Evolutionary conservation across 2,113 vertebrate species (phyloP), one percentile per base, ranked within the genome.

Genomic region (Mixornis gularis): DNA sequence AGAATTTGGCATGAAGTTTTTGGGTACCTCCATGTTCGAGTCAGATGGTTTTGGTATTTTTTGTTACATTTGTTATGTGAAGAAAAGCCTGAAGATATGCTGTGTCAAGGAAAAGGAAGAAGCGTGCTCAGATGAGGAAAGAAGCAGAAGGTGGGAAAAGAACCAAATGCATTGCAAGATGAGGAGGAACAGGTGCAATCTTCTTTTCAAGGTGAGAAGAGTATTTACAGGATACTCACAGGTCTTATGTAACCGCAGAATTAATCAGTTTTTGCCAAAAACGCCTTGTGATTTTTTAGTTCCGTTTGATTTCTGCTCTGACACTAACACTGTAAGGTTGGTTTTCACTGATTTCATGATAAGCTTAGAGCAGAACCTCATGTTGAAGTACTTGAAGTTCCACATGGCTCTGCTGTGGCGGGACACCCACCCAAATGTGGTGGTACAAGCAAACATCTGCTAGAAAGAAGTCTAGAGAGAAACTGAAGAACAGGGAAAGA

Each of bases 1-100:
- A 79, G 93, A 92, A 91, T 79, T 92, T 88, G 79, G 90, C 85
- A 82, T 41, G 36, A 60, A 84, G 64, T 49, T 94, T 95, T 91
- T 18, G 66, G 48, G 89, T 83, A 69, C 65, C 58, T 88, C 73
- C 62, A 4, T 62, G 58, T 81, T 83, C 58, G 62, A 89, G 92
- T 95, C 94, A 95, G 95, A 95, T 94, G 89, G 78, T 59, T 91
- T 90, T 94, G 32, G 13, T 84, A 46, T 62, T 94, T 89, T 84
- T 84, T 83, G 36, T 70, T 88, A 49, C 14, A 38, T 68, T 73
- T 90, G 58, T 25, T 79, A 15, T 51, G 41, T 58, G 81, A 82
- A 87, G 74, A 69, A 69, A 82, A 87, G 46, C 49, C 55, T 48
- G 29, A 77, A 94, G 43, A 89, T 79, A 20, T 22, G 71, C 79